A percentile compares a stretch with the other conserved stretches of the same genome.
These are phyloP conservation scores for Sarotherodon lohbergeri DNA, from an alignment of 2,113 vertebrate genomes.

Conservation along the genomic window DNA sequence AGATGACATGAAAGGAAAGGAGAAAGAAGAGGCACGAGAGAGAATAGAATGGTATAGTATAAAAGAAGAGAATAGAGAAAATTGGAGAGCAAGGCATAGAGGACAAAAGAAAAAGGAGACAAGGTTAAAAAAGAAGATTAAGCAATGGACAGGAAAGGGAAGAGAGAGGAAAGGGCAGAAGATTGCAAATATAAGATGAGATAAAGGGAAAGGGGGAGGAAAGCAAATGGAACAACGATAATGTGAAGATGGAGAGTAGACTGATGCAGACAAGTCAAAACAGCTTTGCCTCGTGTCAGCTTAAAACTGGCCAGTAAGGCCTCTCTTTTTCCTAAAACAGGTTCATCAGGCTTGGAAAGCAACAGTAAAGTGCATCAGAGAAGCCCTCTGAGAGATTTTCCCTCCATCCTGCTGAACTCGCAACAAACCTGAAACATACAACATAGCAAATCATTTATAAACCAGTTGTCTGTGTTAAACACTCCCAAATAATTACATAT, in stretches of 20 bases:
- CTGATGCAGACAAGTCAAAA: not conserved
- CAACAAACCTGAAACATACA: not conserved
- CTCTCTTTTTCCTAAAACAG: not conserved
- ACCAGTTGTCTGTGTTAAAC: not conserved
- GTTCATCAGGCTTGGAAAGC: not conserved
- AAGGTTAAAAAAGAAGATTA: not conserved
- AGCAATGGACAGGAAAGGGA: not conserved
- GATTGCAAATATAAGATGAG: not conserved
- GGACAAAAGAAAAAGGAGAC: not conserved
- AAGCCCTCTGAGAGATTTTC: not conserved
- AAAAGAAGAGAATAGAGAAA: not conserved
- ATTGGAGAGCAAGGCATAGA: not conserved
- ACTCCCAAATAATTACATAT: not conserved
- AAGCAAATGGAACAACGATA: not conserved
- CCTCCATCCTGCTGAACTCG: not conserved
- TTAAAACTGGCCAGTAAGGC: not conserved
- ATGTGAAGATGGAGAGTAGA: not conserved
- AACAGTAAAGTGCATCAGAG: not conserved
- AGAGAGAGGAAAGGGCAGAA: not conserved
- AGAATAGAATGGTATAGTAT: not conserved
- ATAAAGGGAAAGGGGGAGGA: not conserved
- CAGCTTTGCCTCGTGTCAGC: not conserved
- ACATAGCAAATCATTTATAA: not conserved
- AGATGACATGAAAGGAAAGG: too few species aligned
- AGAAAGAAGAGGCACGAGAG: not conserved